Evolutionary conservation across 2,113 vertebrate species (phyloP).

Genomic region (Sprattus sprattus): DNA sequence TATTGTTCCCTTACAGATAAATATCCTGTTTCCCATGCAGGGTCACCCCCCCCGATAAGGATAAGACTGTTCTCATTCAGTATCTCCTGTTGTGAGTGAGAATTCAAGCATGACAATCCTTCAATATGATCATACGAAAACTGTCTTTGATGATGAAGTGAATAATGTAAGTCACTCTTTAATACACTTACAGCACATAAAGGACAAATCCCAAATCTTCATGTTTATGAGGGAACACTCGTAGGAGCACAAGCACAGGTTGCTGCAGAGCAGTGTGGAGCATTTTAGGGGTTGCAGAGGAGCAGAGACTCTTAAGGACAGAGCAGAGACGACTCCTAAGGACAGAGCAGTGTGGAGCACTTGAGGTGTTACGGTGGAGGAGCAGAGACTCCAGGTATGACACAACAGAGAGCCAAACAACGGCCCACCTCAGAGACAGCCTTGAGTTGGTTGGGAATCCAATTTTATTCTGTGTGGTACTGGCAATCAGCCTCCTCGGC

Average conservation of each 20-base stretch:
- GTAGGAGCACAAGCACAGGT: too few species aligned
- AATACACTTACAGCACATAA: neutral
- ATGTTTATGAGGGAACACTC: too few species aligned
- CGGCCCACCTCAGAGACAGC: neutral
- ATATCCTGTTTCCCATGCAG: too few species aligned
- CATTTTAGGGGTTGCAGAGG: neutral
- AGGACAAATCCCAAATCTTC: neutral
- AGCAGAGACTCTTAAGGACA: too few species aligned
- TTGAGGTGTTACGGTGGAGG: neutral
- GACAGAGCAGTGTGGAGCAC: neutral
- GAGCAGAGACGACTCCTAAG: too few species aligned
- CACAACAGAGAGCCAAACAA: neutral
- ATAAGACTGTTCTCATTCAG: neutral
- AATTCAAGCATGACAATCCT: neutral
- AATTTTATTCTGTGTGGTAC: neutral
- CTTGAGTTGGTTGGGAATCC: constrained; percentile 6
- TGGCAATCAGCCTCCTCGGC: neutral
- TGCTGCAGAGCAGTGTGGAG: neutral
- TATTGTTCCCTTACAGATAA: neutral
- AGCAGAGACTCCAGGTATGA: neutral
- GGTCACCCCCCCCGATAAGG: too few species aligned
- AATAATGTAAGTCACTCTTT: neutral
- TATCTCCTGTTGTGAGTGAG: neutral
- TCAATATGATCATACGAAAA: neutral
- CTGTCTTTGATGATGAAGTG: neutral